Conservation (phyloP, 2,888 invertebrate species). For the Dryadula phaetusa region DNA sequence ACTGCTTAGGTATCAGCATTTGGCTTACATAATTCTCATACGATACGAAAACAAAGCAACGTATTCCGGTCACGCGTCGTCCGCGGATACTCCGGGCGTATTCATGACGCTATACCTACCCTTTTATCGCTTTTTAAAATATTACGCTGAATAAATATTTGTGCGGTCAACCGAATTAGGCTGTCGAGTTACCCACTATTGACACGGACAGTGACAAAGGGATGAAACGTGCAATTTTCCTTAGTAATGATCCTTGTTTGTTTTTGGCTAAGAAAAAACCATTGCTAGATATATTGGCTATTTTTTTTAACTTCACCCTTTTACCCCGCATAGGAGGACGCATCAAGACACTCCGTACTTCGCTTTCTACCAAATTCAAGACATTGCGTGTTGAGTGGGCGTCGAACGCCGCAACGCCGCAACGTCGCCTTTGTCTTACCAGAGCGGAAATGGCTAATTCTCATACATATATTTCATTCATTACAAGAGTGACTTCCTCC, state of each 20-base stretch:
- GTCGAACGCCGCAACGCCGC: too few relatives aligned
- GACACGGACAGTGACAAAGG: constrained; percentile 29
- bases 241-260: neutral
- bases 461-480: too few relatives aligned
- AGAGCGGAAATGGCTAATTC: too few relatives aligned
- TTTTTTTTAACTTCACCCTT: too few relatives aligned
- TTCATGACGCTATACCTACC: constrained; percentile 36
- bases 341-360: too few relatives aligned
- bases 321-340: too few relatives aligned
- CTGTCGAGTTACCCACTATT: constrained; percentile 28
- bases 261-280: neutral
- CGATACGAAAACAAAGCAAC: constrained; percentile 25
- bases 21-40: constrained; percentile 2
- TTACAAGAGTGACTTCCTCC: too few relatives aligned
- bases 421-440: too few relatives aligned
- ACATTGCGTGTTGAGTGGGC: too few relatives aligned
- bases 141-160: constrained; percentile 35
- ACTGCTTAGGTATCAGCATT: neutral
- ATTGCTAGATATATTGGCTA: too few relatives aligned
- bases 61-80: constrained; percentile 35
- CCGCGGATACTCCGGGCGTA: constrained; percentile 27
- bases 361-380: too few relatives aligned
- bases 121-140: constrained; percentile 41
- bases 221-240: constrained; percentile 9
- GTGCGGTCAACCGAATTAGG: constrained; percentile 31